Evolutionary conservation across 2,888 invertebrate genomes (phyloP), one percentile per base, ranked within the genome.

Genomic region (Microctonus aethiopoides): DNA sequence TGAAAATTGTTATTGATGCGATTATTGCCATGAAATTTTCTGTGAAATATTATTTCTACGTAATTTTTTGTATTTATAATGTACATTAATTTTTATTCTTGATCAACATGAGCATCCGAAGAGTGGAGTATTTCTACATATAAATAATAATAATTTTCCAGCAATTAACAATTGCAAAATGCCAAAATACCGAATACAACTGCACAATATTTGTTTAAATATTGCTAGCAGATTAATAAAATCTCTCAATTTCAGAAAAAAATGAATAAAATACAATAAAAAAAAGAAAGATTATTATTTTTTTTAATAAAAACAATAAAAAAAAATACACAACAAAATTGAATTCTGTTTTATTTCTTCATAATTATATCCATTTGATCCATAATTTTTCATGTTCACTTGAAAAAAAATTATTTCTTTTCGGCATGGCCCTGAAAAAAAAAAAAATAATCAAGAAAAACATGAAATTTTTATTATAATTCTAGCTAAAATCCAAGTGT

Each of bases 201-300:
- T 56, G 56, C 56, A 10, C 32, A 29, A 34, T 46, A 46, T 46
- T 16, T n/a, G 16, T n/a, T n/a, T 16, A n/a, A n/a, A 46, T 34
- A 57, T 29, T 32, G 32, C n/a, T 7, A 29, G 57, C 70, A 74
- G 73, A 76, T 78, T 79, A 80, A 81, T 76, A 74, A 72, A 80
- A 74, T 77, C 75, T 81, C 81, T 79, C 65, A 80, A 82, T 82
- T 57, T 82, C 82, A 82, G 82, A 82, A 75, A 74, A 67, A 22
- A 73, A 67, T 72, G 57, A 65, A 72, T 78, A 22, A 22, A 26
- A 24, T 26, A 20, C 16, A 54, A 26, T 9, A 24, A 24, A 54
- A 54, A 57, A 20, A 16, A 57, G 13, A 16, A 0, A 13, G 34
- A n/a, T 46, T 59, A 26, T 68, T 26, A 13, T 68, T 52, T 72